These are phyloP conservation scores for Temnothorax longispinosus DNA, from an alignment of 1,140 invertebrate genomes.

Conservation along the genomic window DNA sequence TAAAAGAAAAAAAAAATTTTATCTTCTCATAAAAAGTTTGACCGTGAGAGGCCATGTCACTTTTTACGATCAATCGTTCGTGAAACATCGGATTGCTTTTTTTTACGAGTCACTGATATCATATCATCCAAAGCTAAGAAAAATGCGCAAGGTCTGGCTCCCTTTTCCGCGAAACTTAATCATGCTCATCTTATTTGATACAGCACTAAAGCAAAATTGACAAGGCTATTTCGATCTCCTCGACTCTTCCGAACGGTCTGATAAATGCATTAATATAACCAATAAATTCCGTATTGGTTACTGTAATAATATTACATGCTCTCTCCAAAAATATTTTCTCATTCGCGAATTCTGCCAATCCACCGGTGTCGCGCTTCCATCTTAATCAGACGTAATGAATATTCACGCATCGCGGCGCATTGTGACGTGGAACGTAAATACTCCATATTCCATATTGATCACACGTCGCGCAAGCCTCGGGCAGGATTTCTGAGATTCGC, in stretches of 20 bases:
- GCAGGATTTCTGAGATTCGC: slow-evolving; percentile 65
- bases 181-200: slow-evolving; percentile 30
- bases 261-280: slow-evolving; percentile 28
- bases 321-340: slow-evolving; percentile 37
- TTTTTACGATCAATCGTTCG: slow-evolving; percentile 30
- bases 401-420: slow-evolving; percentile 27
- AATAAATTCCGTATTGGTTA: slow-evolving; percentile 27
- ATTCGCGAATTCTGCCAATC: slow-evolving; percentile 7
- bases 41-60: not conserved
- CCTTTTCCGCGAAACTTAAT: not conserved
- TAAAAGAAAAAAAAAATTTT: slow-evolving; percentile 49
- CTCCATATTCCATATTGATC: slow-evolving; percentile 34
- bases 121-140: not conserved
- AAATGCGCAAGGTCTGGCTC: not conserved
- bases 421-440: slow-evolving; percentile 21
- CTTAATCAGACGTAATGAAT: slow-evolving; percentile 54
- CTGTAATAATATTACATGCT: slow-evolving; percentile 4
- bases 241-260: not conserved
- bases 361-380: slow-evolving; percentile 14
- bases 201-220: slow-evolving; percentile 8
- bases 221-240: not conserved
- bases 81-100: slow-evolving; percentile 31
- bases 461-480: not conserved
- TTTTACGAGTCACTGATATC: slow-evolving; percentile 48
- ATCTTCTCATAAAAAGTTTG: slow-evolving; percentile 62